Conservation (phyloP, 2,888 invertebrate species). For the Yponomeuta malinellus region DNA sequence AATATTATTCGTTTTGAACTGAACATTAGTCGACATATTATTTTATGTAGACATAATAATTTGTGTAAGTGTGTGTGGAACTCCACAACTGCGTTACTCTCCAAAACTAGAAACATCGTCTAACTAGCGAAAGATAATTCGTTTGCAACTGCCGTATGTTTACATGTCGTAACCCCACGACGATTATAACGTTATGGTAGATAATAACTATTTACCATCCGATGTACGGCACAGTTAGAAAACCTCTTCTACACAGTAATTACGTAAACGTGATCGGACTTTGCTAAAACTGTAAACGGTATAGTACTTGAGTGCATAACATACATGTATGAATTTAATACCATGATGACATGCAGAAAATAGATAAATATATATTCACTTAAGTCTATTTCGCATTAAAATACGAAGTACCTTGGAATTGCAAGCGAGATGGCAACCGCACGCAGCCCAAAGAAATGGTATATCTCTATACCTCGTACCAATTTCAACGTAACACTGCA, state of each 20-base stretch:
- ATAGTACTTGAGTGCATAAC: background rate
- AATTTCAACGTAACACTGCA: conserved; percentile 52
- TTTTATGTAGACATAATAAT: too few relatives aligned
- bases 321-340: background rate
- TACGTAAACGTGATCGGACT: background rate
- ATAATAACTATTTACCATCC: background rate
- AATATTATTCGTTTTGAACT: too few relatives aligned
- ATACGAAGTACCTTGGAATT: background rate
- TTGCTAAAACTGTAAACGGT: background rate
- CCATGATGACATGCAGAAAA: background rate
- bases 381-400: background rate
- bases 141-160: background rate
- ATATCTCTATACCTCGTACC: conserved; percentile 39
- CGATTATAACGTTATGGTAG: background rate
- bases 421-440: conserved; percentile 33
- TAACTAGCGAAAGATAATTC: background rate
- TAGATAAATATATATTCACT: too few relatives aligned
- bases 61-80: background rate
- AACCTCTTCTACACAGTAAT: background rate
- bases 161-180: background rate
- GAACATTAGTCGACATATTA: too few relatives aligned
- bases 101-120: background rate
- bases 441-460: conserved; percentile 41
- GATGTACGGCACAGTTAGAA: background rate
- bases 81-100: background rate